Evolutionary conservation across 2,113 vertebrate species (phyloP).

Genomic region (Pantherophis guttatus): DNA sequence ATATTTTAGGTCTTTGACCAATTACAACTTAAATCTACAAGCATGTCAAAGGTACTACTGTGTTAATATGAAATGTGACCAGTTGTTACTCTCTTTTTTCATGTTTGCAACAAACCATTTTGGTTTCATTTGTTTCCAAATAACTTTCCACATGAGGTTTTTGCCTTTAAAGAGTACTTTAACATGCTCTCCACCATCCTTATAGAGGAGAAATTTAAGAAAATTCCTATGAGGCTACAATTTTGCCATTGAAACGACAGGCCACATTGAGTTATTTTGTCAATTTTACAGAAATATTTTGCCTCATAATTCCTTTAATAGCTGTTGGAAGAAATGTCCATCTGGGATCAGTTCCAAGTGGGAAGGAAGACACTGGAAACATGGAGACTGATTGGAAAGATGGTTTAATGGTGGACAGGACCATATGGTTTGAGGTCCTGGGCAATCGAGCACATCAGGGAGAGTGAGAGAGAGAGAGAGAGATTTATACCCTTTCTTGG

Average conservation of each 20-base stretch:
- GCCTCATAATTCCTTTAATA: background rate
- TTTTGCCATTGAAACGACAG: background rate
- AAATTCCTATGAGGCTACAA: background rate
- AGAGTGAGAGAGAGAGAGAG: too few relatives aligned
- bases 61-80: background rate
- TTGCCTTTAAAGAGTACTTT: background rate
- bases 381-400: too few relatives aligned
- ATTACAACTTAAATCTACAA: slow-evolving; percentile 8
- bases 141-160: background rate
- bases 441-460: too few relatives aligned
- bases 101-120: background rate
- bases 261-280: background rate
- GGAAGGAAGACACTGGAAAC: too few relatives aligned
- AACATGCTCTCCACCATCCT: background rate
- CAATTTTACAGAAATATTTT: background rate
- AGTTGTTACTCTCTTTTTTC: background rate
- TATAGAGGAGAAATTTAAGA: background rate
- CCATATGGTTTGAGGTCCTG: too few relatives aligned
- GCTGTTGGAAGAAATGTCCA: too few relatives aligned
- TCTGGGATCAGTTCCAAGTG: too few relatives aligned
- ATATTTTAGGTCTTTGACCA: background rate
- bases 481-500: too few relatives aligned
- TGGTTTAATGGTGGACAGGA: too few relatives aligned
- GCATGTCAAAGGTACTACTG: background rate
- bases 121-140: background rate